Percentiles rank a stretch among this genome's conserved stretches.
These are phyloP conservation scores for Tortricodes alternella DNA, from an alignment of 2,888 invertebrate species.

Conservation along the genomic window DNA sequence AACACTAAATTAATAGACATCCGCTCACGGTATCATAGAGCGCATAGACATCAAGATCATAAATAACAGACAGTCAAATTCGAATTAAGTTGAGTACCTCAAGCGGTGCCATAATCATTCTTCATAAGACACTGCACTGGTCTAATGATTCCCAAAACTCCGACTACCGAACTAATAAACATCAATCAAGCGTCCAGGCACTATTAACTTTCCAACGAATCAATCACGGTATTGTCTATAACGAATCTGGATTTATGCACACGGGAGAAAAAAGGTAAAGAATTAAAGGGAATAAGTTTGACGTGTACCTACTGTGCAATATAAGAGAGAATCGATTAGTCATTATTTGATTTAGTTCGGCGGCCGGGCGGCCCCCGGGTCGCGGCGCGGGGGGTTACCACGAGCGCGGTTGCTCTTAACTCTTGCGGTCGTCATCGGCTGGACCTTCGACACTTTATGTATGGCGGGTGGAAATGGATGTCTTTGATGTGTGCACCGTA, in stretches of 20 bases:
- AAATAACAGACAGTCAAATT: conserved; percentile 70
- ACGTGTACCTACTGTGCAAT: conserved; percentile 83
- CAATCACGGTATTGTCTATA: conserved; percentile 80
- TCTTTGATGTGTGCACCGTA: conserved; percentile 42
- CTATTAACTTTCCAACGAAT: conserved; percentile 70
- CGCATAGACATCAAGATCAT: conserved; percentile 48
- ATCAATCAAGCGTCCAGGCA: conserved; percentile 76
- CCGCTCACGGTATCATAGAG: conserved; percentile 39
- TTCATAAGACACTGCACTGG: conserved; percentile 74
- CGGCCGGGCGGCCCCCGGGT: conserved; percentile 71
- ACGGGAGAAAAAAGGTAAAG: conserved; percentile 73
- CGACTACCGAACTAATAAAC: conserved; percentile 82
- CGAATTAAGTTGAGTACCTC: conserved; percentile 78
- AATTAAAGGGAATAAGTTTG: conserved; percentile 80
- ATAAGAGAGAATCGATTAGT: conserved; percentile 81
- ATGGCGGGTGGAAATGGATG: conserved; percentile 62
- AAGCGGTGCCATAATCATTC: conserved; percentile 72
- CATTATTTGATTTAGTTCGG: conserved; percentile 83
- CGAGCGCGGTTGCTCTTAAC: conserved; percentile 63
- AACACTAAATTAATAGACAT: conserved; percentile 51
- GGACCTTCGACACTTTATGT: conserved; percentile 77
- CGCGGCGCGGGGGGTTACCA: conserved; percentile 71
- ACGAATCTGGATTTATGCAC: conserved; percentile 77
- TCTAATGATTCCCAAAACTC: conserved; percentile 79
- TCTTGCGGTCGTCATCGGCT: conserved; percentile 71